Percentiles rank a stretch among this genome's conserved stretches.
These are phyloP conservation scores for Schizopygopsis malacanthus DNA, from an alignment of 2,797 vertebrate genomes.

Conservation along the genomic window DNA sequence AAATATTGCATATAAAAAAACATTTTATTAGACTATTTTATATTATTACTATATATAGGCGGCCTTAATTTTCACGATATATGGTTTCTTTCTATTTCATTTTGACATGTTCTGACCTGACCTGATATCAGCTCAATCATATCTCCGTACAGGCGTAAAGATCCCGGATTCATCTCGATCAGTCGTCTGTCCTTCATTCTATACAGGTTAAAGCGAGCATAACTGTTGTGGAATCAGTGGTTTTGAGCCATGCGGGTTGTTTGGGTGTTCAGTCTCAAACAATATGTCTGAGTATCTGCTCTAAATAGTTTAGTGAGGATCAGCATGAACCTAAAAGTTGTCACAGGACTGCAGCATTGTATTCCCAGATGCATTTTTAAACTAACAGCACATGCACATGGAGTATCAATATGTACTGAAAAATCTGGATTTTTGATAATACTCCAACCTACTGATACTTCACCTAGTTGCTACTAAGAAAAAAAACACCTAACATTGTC, in stretches of 20 bases:
- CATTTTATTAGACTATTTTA: not conserved
- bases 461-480: not conserved
- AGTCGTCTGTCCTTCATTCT: not conserved
- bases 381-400: not conserved
- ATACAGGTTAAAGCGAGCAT: not conserved
- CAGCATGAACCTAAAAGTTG: not conserved
- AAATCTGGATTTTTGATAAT: not conserved
- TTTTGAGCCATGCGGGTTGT: constrained; percentile 1
- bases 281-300: not conserved
- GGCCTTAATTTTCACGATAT: not conserved
- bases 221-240: not conserved
- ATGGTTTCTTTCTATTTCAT: not conserved
- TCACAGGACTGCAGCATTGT: not conserved
- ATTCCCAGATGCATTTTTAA: not conserved
- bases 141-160: not conserved
- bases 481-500: not conserved
- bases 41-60: not conserved
- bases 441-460: not conserved
- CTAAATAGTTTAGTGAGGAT: not conserved
- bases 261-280: constrained; percentile 1
- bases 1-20: not conserved
- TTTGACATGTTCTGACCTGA: not conserved
- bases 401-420: not conserved
- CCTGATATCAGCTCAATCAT: not conserved
- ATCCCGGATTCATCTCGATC: not conserved